Percentiles rank a stretch among this genome's conserved stretches.
phyloP scores from a whole-genome alignment of 2,113 vertebrate species.

The Phocoena phocoena region DNA sequence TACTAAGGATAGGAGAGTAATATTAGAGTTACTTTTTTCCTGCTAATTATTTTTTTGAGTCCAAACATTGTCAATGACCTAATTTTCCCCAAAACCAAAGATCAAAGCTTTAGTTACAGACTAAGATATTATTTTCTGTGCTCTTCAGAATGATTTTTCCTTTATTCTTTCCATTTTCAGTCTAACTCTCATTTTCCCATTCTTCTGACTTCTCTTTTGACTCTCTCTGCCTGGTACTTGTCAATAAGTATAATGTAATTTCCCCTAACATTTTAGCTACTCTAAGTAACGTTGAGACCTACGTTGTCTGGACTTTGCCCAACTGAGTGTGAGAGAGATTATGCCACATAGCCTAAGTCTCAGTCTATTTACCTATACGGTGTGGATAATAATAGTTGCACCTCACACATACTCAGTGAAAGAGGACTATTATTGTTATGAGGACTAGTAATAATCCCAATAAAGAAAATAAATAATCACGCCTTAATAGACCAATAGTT shows the following conservation, averaged over 20 bases:
- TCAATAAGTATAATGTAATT: not conserved
- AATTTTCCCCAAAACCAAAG: not conserved
- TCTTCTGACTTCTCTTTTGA: not conserved
- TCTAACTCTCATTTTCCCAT: not conserved
- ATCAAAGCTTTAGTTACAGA: not conserved
- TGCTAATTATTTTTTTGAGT: not conserved
- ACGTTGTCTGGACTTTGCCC: not conserved
- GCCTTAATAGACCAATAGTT: not conserved
- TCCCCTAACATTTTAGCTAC: not conserved
- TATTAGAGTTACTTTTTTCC: not conserved
- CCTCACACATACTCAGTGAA: not conserved
- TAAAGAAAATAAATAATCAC: not conserved
- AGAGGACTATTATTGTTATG: not conserved
- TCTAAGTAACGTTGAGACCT: not conserved
- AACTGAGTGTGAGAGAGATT: not conserved
- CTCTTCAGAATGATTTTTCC: not conserved
- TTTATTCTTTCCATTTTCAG: not conserved
- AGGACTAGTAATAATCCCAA: not conserved
- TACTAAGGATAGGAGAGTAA: not conserved
- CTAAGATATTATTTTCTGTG: not conserved
- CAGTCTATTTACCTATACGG: not conserved
- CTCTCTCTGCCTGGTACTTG: not conserved
- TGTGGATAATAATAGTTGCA: accelerated
- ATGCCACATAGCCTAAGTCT: not conserved
- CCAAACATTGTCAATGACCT: not conserved